phyloP scores from a whole-genome alignment of 2,888 invertebrate species.

The Nemurella pictetii region DNA sequence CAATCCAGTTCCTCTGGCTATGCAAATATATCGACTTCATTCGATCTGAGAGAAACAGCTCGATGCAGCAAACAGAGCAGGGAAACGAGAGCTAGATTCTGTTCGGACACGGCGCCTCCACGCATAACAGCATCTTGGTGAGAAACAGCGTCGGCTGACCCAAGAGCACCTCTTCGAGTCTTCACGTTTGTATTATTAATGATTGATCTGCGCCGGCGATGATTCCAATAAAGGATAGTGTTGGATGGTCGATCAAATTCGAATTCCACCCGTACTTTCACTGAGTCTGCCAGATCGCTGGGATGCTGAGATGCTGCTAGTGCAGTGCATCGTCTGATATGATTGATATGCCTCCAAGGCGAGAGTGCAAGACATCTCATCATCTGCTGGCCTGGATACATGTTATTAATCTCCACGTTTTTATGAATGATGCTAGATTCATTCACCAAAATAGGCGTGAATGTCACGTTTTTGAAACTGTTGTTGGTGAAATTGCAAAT shows the following conservation, averaged over 20 bases:
- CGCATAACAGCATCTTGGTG: neutral
- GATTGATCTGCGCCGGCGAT: neutral
- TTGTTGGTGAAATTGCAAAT: neutral
- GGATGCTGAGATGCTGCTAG: neutral
- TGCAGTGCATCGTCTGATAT: neutral
- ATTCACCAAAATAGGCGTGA: neutral
- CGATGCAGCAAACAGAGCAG: neutral
- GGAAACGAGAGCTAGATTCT: neutral
- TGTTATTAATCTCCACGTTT: neutral
- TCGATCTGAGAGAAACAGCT: neutral
- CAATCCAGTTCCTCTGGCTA: neutral
- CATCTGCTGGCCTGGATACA: neutral
- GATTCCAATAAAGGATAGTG: neutral
- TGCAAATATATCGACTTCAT: neutral
- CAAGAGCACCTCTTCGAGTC: neutral
- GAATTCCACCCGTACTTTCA: neutral
- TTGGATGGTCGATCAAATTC: neutral
- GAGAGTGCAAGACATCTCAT: neutral
- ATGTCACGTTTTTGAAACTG: neutral
- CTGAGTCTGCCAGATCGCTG: neutral
- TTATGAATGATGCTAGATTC: neutral
- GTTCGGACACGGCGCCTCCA: neutral
- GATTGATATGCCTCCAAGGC: neutral
- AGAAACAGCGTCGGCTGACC: neutral
- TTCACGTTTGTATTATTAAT: neutral